phyloP scores from a whole-genome alignment of 2,113 vertebrate species.

The Hyaena hyaena region DNA sequence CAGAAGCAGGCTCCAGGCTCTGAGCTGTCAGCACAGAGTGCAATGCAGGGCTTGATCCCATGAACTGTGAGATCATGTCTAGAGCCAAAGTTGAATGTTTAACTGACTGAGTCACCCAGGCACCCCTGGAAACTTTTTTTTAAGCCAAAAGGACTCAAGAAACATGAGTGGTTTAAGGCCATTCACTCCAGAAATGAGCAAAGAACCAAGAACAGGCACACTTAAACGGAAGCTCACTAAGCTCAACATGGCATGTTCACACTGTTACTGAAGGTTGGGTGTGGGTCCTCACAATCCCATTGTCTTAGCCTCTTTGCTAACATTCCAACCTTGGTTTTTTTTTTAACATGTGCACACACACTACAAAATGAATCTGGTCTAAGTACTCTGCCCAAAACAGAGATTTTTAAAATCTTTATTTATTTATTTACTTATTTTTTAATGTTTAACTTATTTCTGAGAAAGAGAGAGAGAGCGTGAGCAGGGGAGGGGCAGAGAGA shows the following conservation, averaged over 20 bases:
- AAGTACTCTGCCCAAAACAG: neutral
- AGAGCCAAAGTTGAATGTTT: too few species aligned
- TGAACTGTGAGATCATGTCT: too few species aligned
- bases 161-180: neutral
- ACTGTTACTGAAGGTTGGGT: neutral
- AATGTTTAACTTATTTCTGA: too few species aligned
- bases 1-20: too few species aligned
- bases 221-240: neutral
- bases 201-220: neutral
- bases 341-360: neutral
- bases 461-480: too few species aligned
- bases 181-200: conserved; percentile 18
- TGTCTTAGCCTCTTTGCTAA: neutral
- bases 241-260: neutral
- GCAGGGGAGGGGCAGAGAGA: too few species aligned
- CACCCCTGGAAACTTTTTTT: neutral
- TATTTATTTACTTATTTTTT: too few species aligned
- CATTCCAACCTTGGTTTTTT: neutral
- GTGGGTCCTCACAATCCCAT: neutral
- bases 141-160: neutral
- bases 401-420: neutral
- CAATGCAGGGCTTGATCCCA: too few species aligned
- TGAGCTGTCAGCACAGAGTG: too few species aligned
- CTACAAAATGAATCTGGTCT: neutral
- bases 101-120: too few species aligned